Percentiles rank a stretch among this genome's conserved stretches.
Evolutionary conservation across 1,140 invertebrate genomes (phyloP).

Genomic region (Brachionus paranguensis): DNA sequence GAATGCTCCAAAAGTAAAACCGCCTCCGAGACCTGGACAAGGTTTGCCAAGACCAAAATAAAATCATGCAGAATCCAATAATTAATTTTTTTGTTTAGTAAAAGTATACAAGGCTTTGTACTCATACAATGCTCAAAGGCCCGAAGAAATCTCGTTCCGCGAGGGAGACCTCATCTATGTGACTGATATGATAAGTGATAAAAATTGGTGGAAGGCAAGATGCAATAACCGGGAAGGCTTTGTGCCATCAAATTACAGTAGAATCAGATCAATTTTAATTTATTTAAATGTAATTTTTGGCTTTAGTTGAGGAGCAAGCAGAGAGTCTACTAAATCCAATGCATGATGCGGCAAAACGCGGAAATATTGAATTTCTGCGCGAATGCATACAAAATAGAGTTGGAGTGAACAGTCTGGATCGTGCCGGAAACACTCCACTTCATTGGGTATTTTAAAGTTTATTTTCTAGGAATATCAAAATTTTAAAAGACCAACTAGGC

Average conservation of each 20-base stretch:
- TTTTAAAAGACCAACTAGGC: neutral
- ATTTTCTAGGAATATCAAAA: neutral
- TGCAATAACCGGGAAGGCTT: neutral
- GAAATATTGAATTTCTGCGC: conserved; percentile 15
- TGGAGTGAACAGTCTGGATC: neutral
- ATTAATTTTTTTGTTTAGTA: neutral
- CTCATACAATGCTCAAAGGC: neutral
- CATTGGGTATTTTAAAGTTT: conserved; percentile 52
- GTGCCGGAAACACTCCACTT: conserved; percentile 64
- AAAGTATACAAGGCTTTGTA: conserved; percentile 12
- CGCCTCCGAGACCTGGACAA: neutral
- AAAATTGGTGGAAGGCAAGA: conserved; percentile 28
- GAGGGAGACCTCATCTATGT: conserved; percentile 30
- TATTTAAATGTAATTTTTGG: neutral
- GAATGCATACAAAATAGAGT: conserved; percentile 11
- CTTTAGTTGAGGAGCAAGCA: neutral
- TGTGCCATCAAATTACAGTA: conserved; percentile 27
- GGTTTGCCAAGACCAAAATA: neutral
- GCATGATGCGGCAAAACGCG: conserved; percentile 28
- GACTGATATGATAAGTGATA: conserved; percentile 6
- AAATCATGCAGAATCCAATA: neutral
- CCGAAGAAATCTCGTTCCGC: neutral
- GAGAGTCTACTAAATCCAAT: conserved; percentile 6
- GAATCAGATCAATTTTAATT: neutral
- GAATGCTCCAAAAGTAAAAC: neutral